Evolutionary conservation across 2,113 vertebrate genomes (phyloP).

Genomic region (Puntigrus tetrazona): DNA sequence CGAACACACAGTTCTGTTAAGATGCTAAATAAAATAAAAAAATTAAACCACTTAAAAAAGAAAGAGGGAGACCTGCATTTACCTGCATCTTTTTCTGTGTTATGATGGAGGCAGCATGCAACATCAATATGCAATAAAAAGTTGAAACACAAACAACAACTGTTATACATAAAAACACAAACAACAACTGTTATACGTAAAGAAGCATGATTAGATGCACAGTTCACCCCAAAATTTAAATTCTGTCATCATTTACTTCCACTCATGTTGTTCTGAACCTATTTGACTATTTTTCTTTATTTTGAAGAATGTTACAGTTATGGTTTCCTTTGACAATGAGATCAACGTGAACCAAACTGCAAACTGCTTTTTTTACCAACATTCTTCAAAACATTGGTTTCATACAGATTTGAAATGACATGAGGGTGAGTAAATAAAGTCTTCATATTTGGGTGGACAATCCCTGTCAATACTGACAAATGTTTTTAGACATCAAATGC

Average conservation of each 20-base stretch:
- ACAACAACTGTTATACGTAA: conserved; percentile 2
- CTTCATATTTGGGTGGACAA: neutral
- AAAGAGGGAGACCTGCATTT: conserved; percentile 60
- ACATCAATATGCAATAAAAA: conserved; percentile 88
- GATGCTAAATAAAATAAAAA: conserved; percentile 60
- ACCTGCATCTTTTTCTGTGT: conserved; percentile 87
- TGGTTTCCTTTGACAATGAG: neutral
- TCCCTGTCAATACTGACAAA: neutral
- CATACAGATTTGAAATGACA: neutral
- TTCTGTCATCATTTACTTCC: neutral
- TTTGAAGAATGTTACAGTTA: no score
- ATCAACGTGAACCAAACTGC: neutral
- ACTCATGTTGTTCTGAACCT: neutral
- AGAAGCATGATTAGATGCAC: neutral
- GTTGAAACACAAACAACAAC: conserved; percentile 56
- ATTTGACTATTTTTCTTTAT: neutral
- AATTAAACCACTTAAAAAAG: neutral
- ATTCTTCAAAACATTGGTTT: neutral
- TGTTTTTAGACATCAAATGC: neutral
- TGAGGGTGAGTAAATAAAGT: neutral
- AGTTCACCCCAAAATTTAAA: neutral
- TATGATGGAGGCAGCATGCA: conserved; percentile 82
- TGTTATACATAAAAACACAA: no score
- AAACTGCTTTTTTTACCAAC: neutral
- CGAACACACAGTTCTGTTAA: conserved; percentile 46